Evolutionary conservation across 2,113 vertebrate genomes (phyloP), one percentile per base, ranked within the genome.

Genomic region (Bubalus kerabau): DNA sequence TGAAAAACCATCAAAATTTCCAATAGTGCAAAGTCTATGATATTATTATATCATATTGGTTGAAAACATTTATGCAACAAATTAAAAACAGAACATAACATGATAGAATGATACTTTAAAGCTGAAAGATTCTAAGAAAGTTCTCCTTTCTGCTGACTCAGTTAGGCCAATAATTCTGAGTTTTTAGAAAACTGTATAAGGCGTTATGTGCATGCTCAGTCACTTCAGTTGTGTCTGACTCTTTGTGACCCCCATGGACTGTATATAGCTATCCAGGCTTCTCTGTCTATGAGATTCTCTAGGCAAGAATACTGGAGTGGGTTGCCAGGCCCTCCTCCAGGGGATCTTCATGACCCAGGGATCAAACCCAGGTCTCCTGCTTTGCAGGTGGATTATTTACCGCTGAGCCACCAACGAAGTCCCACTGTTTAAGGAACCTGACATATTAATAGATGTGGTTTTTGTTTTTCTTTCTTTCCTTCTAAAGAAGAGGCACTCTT

Each of bases 1-100:
- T 62, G 46, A 97, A 54, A 96, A 92, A 71, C 57, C 30, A 94
- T 87, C 57, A 96, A 95, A 90, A 92, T 56, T 81, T 36, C 9
- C 84, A 62, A 60, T 12, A 83, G 30, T 56, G n/a, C 59, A 85
- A 95, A 87, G 50, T 5, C 16, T 91, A 14, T 81, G 90, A 90
- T 76, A 78, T 74, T 81, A 60, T 26, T 85, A 24, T 56, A 52
- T 54, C 48, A 54, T 36, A 84, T 60, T 84, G 89, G 21, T 64
- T 89, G 28, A 64, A 59, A 87, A 64, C 64, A 6, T 64, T 87
- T 60, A 82, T 57, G 7, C 1, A 76, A n/a, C 52, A 82, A 80
- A 32, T 59, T 78, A 80, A 87, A 91, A 71, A n/a, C 28, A 17
- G 71, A 74, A 62, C 82, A 21, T 60, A 52, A 50, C 21, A 21